phyloP scores from a whole-genome alignment of 2,797 vertebrate species.

The Argentina silus region DNA sequence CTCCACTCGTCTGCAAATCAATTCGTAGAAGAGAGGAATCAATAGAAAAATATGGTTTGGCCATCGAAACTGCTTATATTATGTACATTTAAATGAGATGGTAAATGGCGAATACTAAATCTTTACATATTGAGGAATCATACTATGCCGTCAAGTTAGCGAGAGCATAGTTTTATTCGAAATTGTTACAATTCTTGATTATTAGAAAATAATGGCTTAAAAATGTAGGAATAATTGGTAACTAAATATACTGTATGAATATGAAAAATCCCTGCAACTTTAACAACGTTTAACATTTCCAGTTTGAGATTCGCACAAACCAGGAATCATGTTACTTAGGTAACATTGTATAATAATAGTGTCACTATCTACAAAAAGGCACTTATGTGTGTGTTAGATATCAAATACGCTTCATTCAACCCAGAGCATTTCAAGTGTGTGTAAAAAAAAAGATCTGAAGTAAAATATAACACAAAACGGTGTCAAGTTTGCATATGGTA shows the following conservation, averaged over 20 bases:
- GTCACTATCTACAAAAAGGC: constrained; percentile 45
- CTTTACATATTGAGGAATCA: constrained; percentile 13
- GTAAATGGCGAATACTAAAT: not conserved
- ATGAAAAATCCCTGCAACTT: constrained; percentile 58
- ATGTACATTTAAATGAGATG: constrained; percentile 22
- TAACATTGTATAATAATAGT: constrained; percentile 16
- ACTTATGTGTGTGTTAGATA: constrained; percentile 43
- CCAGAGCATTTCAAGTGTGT: constrained; percentile 49
- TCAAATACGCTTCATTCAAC: constrained; percentile 69
- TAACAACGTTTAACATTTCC: constrained; percentile 40
- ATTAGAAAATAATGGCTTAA: constrained; percentile 24
- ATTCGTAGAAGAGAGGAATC: constrained; percentile 45
- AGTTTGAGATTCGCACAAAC: constrained; percentile 50
- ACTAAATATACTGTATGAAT: constrained; percentile 13
- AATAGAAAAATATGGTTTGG: constrained; percentile 40
- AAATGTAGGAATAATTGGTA: not conserved
- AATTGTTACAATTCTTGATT: not conserved
- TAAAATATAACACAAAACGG: too few relatives aligned
- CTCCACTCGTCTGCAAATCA: constrained; percentile 50
- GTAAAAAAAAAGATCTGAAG: constrained; percentile 28
- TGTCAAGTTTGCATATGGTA: constrained; percentile 7
- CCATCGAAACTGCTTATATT: constrained; percentile 44
- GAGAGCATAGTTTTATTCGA: not conserved
- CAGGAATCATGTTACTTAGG: constrained; percentile 7
- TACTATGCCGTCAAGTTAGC: constrained; percentile 43